Evolutionary conservation across 2,113 vertebrate genomes (phyloP).

Genomic region (Mesembrinibis cayennensis): DNA sequence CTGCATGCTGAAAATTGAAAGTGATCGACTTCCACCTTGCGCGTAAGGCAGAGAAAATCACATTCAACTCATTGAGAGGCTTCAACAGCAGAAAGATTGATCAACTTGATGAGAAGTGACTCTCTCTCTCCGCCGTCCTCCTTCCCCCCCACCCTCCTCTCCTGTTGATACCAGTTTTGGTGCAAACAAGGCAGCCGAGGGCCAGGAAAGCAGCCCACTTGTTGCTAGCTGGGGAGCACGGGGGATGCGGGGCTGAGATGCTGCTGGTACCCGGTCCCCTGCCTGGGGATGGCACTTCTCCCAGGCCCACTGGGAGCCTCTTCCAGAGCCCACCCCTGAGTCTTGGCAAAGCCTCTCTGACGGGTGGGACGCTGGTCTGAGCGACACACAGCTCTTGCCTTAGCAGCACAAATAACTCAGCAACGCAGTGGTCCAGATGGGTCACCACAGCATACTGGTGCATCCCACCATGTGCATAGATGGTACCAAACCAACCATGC

Average conservation of each 20-base stretch:
- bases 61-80: slow-evolving; percentile 66
- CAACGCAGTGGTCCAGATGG: accelerated
- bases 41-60: slow-evolving; percentile 58
- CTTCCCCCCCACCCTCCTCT: not conserved
- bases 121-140: not conserved
- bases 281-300: not conserved
- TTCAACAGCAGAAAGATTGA: slow-evolving; percentile 70
- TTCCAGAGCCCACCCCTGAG: not conserved
- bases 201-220: not conserved
- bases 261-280: not conserved
- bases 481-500: not conserved
- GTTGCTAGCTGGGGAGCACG: not conserved
- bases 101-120: slow-evolving; percentile 62
- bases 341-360: not conserved
- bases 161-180: not conserved
- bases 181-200: not conserved
- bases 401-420: too few relatives aligned
- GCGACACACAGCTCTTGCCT: not conserved
- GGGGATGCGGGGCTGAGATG: not conserved
- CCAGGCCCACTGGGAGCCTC: not conserved
- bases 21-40: slow-evolving; percentile 61
- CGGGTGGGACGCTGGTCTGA: not conserved
- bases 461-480: accelerated
- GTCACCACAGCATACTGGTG: accelerated
- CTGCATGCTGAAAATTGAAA: slow-evolving; percentile 66